These are phyloP conservation scores for Achroia grisella DNA, from an alignment of 1,140 invertebrate species.

Conservation along the genomic window DNA sequence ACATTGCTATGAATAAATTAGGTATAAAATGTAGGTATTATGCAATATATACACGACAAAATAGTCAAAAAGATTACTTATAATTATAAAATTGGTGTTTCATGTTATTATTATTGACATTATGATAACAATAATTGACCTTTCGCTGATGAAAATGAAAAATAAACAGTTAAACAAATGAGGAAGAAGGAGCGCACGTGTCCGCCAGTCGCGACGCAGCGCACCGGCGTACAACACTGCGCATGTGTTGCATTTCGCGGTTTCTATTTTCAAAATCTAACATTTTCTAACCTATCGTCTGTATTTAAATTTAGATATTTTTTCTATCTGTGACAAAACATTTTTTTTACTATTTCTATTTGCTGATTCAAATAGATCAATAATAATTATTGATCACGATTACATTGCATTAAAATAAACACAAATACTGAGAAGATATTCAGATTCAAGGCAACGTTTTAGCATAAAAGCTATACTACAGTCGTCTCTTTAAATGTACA, in stretches of 20 bases:
- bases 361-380: no score
- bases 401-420: no score
- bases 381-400: no score
- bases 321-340: no score
- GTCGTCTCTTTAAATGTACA: constrained; percentile 12
- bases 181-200: constrained; percentile 16
- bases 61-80: no score
- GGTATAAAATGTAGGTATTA: no score
- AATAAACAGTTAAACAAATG: constrained; percentile 27
- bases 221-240: constrained; percentile 25
- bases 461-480: constrained; percentile 17
- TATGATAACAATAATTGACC: constrained; percentile 10
- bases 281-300: background rate
- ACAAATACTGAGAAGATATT: no score
- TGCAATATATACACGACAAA: no score
- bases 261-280: background rate
- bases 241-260: constrained; percentile 9
- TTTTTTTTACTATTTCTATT: background rate
- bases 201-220: constrained; percentile 30
- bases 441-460: no score
- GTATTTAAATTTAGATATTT: no score
- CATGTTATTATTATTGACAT: constrained; percentile 12
- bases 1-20: no score
- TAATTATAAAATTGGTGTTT: no score
- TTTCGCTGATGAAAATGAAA: constrained; percentile 20